A percentile compares a stretch with the other conserved stretches of the same genome.
These are phyloP conservation scores for Mesopsocus fuscifrons DNA, from an alignment of 2,888 invertebrate species.

Conservation along the genomic window DNA sequence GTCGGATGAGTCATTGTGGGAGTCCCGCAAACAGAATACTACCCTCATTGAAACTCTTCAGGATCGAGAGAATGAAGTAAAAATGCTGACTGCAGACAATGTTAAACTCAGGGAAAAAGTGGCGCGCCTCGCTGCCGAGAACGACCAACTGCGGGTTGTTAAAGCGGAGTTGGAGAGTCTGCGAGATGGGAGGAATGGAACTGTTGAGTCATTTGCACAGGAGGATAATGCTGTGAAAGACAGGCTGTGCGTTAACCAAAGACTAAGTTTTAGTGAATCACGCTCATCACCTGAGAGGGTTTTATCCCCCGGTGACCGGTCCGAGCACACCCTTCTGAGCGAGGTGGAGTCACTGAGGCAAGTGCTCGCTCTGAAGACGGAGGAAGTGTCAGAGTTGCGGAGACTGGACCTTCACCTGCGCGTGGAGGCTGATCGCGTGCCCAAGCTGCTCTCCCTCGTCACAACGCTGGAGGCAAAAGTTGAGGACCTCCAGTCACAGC, in stretches of 20 bases:
- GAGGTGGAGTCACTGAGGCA: conserved; percentile 61
- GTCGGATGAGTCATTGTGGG: not conserved
- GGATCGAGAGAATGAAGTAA: not conserved
- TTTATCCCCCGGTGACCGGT: not conserved
- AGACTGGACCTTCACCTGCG: conserved; percentile 47
- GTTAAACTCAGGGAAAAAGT: not conserved
- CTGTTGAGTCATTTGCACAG: not conserved
- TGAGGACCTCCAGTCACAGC: conserved; percentile 65
- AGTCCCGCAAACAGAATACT: not conserved
- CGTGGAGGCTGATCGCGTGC: conserved; percentile 55
- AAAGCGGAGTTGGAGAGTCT: not conserved
- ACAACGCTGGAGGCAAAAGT: conserved; percentile 60
- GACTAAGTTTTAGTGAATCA: no score
- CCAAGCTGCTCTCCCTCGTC: conserved; percentile 50
- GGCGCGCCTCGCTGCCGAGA: not conserved
- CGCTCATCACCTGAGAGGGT: no score
- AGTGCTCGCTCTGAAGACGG: conserved; percentile 73
- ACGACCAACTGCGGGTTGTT: not conserved
- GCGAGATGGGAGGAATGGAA: not conserved
- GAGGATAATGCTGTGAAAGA: not conserved
- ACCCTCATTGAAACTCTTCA: not conserved
- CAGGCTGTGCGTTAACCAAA: not conserved
- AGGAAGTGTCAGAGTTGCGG: conserved; percentile 61
- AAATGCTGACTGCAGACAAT: not conserved
- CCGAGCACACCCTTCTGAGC: conserved; percentile 30